phyloP scores from a whole-genome alignment of 2,113 vertebrate genomes.

The Himantopus leucocephalus region DNA sequence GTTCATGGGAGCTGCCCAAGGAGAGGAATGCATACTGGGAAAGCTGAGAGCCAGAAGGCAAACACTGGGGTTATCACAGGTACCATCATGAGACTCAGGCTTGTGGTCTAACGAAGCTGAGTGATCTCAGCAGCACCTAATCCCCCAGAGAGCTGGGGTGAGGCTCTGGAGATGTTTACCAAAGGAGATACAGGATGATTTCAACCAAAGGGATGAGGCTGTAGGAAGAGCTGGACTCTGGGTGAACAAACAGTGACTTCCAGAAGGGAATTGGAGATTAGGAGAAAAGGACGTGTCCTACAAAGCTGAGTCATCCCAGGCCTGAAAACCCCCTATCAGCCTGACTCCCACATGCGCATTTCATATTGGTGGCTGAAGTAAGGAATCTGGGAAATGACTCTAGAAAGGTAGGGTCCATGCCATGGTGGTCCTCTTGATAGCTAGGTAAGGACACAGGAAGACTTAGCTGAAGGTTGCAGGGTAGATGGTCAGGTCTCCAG shows the following conservation, averaged over 20 bases:
- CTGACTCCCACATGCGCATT: background rate
- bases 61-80: conserved; percentile 22
- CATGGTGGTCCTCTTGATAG: background rate
- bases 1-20: background rate
- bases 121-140: conserved; percentile 12
- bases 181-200: background rate
- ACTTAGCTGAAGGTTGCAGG: background rate
- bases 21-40: background rate
- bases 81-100: conserved; percentile 33
- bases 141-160: background rate
- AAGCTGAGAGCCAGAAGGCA: background rate
- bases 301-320: background rate
- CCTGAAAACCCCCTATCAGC: background rate
- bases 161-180: background rate
- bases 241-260: background rate
- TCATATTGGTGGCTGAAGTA: background rate
- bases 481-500: background rate
- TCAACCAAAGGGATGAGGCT: background rate
- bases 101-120: conserved; percentile 28
- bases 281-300: background rate
- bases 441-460: background rate
- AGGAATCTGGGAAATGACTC: background rate
- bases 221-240: background rate
- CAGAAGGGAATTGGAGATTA: background rate
- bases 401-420: background rate